Evolutionary conservation across 2,888 invertebrate genomes (phyloP), one percentile per base, ranked within the genome.

Genomic region (Morpho achilles): DNA sequence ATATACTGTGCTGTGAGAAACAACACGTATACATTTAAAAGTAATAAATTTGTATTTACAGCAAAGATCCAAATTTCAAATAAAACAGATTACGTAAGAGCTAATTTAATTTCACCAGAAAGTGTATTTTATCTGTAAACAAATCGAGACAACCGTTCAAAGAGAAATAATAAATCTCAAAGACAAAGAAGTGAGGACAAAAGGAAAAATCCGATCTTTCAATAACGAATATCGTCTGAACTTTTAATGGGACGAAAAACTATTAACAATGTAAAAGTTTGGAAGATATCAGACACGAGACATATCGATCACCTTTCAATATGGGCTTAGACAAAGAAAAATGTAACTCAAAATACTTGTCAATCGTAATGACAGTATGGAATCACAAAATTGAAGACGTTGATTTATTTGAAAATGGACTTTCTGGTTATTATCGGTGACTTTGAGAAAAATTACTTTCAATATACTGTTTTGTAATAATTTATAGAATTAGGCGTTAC

Each of bases 181-280:
- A 70, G 59, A 67, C 63, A 65, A 68, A 65, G 60, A 50, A 59
- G 50, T 51, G 45, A 46, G 50, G 54, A 67, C 65, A 66, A 64
- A 66, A 53, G 58, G 55, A 64, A 59, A 67, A 66, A 61, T 66
- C 62, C 63, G 62, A 67, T 62, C 63, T 64, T 65, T 59, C 65
- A 69, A 69, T 70, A 72, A 69, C 68, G 68, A 72, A 70, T 63
- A 59, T 64, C 64, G 65, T 45, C 57, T 53, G 54, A 72, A 72
- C 66, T 72, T 72, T 72, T 72, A 72, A 72, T 71, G 71, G 71
- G 53, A 61, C 55, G 54, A 60, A 64, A 67, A 70, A 68, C 76
- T 78, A 76, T 76, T 77, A 76, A 74, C 73, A 69, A 76, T 70
- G 70, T 69, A 57, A 59, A 69, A 70, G 68, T 70, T 68, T 55